Evolutionary conservation across 2,888 invertebrate species (phyloP).

Genomic region (Phaedon cochleariae): DNA sequence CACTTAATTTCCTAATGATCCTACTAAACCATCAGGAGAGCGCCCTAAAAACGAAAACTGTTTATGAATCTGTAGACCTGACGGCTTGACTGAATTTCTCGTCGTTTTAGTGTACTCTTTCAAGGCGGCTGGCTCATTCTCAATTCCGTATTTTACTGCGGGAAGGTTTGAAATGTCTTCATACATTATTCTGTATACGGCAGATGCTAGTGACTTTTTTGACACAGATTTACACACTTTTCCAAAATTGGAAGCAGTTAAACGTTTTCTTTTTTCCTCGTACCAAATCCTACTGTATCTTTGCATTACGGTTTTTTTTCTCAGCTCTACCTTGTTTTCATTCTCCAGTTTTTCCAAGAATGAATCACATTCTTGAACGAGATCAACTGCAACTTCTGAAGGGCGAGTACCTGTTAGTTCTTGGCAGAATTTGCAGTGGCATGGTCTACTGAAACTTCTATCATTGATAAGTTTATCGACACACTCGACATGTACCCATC

Average conservation of each 20-base stretch:
- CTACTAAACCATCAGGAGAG: too few relatives aligned
- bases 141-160: neutral
- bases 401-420: neutral
- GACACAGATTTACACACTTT: too few relatives aligned
- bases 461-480: too few relatives aligned
- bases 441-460: neutral
- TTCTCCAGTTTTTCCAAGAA: neutral
- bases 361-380: neutral
- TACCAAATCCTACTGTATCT: too few relatives aligned
- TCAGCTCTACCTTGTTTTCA: too few relatives aligned
- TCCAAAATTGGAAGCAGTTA: too few relatives aligned
- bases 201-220: neutral
- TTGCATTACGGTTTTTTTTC: too few relatives aligned
- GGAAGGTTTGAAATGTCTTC: neutral
- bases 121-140: too few relatives aligned
- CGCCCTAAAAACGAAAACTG: neutral
- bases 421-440: neutral
- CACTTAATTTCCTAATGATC: too few relatives aligned
- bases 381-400: neutral
- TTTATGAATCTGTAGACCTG: neutral
- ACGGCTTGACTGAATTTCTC: neutral
- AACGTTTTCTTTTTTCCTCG: too few relatives aligned
- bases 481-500: too few relatives aligned
- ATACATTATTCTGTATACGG: neutral
- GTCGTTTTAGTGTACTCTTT: neutral